phyloP scores from a whole-genome alignment of 2,888 invertebrate genomes.

The Cephonodes hylas region DNA sequence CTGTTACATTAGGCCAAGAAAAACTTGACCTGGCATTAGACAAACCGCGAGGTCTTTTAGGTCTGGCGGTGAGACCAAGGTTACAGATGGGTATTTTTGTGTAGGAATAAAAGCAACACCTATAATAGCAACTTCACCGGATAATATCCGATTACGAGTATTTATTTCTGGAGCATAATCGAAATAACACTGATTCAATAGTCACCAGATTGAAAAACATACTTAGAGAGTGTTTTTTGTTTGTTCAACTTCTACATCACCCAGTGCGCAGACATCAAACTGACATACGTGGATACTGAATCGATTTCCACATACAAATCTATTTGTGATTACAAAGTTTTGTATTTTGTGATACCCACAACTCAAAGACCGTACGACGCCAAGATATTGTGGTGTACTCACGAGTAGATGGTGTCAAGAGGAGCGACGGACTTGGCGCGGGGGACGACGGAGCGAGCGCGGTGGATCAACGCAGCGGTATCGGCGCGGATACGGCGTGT shows the following conservation, averaged over 20 bases:
- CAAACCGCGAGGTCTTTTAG: conserved; percentile 33
- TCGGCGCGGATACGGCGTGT: conserved; percentile 90
- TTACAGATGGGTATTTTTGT: conserved; percentile 5
- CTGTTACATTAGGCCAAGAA: conserved; percentile 60
- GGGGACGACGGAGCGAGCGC: conserved; percentile 88
- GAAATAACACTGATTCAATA: background rate
- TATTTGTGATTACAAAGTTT: too few relatives aligned
- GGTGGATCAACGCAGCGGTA: conserved; percentile 86
- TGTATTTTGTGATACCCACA: too few relatives aligned
- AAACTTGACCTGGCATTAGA: conserved; percentile 59
- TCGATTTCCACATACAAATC: too few relatives aligned
- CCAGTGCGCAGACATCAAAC: too few relatives aligned
- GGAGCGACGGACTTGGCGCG: conserved; percentile 83
- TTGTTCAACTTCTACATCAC: too few relatives aligned
- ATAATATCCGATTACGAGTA: background rate
- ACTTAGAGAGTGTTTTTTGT: too few relatives aligned
- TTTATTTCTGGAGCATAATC: background rate
- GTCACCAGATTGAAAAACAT: background rate
- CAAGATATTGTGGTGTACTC: too few relatives aligned
- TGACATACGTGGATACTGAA: too few relatives aligned
- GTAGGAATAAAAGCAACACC: background rate
- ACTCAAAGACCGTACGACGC: too few relatives aligned
- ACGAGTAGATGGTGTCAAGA: conserved; percentile 80
- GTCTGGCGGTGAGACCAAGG: conserved; percentile 32
- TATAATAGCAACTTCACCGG: background rate